phyloP scores from a whole-genome alignment of 2,888 invertebrate species.

The Gibbula magus region DNA sequence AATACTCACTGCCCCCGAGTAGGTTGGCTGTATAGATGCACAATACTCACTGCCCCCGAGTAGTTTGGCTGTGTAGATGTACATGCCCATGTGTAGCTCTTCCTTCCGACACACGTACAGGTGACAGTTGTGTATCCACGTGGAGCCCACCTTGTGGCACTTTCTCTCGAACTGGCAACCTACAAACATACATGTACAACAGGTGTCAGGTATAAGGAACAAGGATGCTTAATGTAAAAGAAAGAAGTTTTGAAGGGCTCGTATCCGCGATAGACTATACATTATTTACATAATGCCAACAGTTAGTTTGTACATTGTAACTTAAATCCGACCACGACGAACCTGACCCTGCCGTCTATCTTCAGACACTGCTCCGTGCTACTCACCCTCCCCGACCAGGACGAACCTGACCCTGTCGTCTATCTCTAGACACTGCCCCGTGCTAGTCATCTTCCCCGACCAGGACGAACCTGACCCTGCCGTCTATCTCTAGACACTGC shows the following conservation, averaged over 20 bases:
- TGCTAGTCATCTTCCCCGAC: neutral
- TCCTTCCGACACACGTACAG: constrained; percentile 4
- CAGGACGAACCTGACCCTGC: too few species aligned
- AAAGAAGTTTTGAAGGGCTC: too few species aligned
- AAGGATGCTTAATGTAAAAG: neutral
- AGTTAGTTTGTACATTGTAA: too few species aligned
- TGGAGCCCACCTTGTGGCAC: constrained; percentile 6
- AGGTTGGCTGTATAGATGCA: too few species aligned
- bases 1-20: too few species aligned
- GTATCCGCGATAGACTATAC: too few species aligned
- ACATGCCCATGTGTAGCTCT: neutral
- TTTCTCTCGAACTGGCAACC: constrained; percentile 13
- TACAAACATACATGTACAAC: neutral
- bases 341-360: too few species aligned
- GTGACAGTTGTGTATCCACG: constrained; percentile 11
- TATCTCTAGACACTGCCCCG: neutral
- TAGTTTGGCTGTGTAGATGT: neutral
- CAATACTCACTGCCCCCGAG: constrained; percentile 4
- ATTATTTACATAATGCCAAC: too few species aligned
- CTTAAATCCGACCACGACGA: too few species aligned
- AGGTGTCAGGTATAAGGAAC: neutral
- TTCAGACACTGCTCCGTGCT: too few species aligned
- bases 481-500: too few species aligned
- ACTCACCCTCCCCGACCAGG: neutral
- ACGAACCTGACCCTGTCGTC: neutral